These are phyloP conservation scores for Aquatica leii DNA, from an alignment of 2,888 invertebrate species.

Conservation along the genomic window DNA sequence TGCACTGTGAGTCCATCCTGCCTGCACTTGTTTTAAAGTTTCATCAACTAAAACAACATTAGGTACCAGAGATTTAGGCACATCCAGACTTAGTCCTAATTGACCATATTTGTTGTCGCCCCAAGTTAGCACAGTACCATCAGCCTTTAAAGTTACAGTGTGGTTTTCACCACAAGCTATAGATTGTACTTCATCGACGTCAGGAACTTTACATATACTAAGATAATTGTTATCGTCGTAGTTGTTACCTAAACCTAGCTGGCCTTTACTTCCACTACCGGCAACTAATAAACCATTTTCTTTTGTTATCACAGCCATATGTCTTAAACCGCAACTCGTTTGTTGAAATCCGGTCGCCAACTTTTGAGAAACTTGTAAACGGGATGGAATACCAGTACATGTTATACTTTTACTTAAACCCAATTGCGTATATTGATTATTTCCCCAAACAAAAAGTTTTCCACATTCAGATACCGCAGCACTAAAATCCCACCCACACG, in stretches of 20 bases:
- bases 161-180: conserved; percentile 86
- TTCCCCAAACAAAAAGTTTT: conserved; percentile 82
- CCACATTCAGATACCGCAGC: conserved; percentile 76
- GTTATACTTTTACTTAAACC: conserved; percentile 66
- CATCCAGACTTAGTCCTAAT: conserved; percentile 67
- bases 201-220: conserved; percentile 64
- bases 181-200: conserved; percentile 66
- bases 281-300: conserved; percentile 70
- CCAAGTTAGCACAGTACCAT: conserved; percentile 74
- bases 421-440: conserved; percentile 79
- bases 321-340: conserved; percentile 75
- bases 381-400: conserved; percentile 58
- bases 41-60: conserved; percentile 67
- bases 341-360: conserved; percentile 63
- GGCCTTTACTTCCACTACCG: conserved; percentile 74
- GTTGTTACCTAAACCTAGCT: conserved; percentile 68
- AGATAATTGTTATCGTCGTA: conserved; percentile 59
- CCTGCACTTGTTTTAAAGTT: conserved; percentile 66
- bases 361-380: conserved; percentile 59
- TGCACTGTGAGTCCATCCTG: conserved; percentile 84
- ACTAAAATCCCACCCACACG: conserved; percentile 86
- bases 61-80: conserved; percentile 63
- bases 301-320: conserved; percentile 71
- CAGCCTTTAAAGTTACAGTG: conserved; percentile 67
- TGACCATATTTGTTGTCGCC: conserved; percentile 89